Base-by-base conservation (phyloP, 2,797 vertebrate genomes). In the Champsocephalus esox region DNA sequence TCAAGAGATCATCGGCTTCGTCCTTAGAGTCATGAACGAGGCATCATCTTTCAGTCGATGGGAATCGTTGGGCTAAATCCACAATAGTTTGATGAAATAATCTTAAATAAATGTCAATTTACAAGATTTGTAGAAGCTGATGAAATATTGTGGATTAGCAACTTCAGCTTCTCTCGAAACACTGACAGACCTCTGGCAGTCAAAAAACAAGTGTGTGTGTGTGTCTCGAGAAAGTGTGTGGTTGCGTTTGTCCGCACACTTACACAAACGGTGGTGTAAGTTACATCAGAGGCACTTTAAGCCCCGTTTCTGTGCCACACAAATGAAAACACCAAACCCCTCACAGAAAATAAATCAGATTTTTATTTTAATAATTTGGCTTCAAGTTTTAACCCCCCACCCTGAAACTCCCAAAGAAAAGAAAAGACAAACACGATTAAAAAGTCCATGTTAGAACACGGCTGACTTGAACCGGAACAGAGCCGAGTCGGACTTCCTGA, bases 321-420 rank as follows among this genome's bases (percentile, higher is more conserved):
- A 66, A 60, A 38, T 16, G 84, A 87, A 87, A 91, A 92, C 76
- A 87, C 88, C 66, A 50, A 88, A 90, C 88, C 34, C 34, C 34
- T 38, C 34, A 91, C 92, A 74, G 85, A 86, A 80, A 81, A 80
- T 51, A 61, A 81, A 87, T 79, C 63, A 1, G 70, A 77, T 69
- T 78, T 67, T 71, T 41, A 71, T 85, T 85, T 81, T 70, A 79
- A 84, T 83, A 93, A 94, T 96, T 95, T 95, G 95, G 94, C 95
- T 96, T 96, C 93, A 93, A 95, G 84, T 88, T 89, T 78, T 9
- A 60, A 73, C 73, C 65, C 70, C 34, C 67, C 21, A 3, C 32
- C 9, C 67, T 46, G 50, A 38, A 71, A 62, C 60, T 10, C 49
- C 75, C 73, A 48, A 3, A 3, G 1, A 50, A 61, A 48, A 45